Evolutionary conservation across 2,797 vertebrate species (phyloP), one percentile per base, ranked within the genome.

Genomic region (Synaphobranchus kaupii): DNA sequence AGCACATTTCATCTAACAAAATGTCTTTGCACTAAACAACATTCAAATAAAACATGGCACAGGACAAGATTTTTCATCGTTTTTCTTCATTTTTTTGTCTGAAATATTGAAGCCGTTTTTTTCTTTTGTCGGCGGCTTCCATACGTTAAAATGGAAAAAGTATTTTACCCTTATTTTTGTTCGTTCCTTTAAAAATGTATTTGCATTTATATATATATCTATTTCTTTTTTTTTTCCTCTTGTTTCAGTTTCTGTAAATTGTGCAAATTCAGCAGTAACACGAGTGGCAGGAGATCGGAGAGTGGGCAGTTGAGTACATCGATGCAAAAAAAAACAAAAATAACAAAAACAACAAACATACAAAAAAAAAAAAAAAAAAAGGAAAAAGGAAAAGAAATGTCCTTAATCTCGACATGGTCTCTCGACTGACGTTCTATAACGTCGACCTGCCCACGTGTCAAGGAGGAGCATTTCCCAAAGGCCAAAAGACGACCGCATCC

Each of bases 211-310:
- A 94, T 95, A 95, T 96, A 95, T 95, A 95, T 80, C 94, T 95
- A 95, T 96, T 92, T 96, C 92, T 95, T 76, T 34, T 73, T 20
- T 48, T 80, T 31, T 80, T 44, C 96, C 95, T 93, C 94, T 95
- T 95, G 94, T 95, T 94, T 95, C 93, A 92, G 94, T 96, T 95
- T 91, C 88, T 96, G 96, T 97, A 97, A 98, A 97, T 97, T 98
- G 98, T 98, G 98, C 98, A 98, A 98, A 98, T 97, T 97, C 96
- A 97, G 98, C 98, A 97, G 97, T 97, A 97, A 98, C 97, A 97
- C 97, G 96, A 97, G 96, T 96, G 96, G 95, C 93, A 93, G 96
- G 95, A 97, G 96, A 96, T 95, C 96, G 94, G 95, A 96, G 95
- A 96, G 95, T 94, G 94, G 95, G 94, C 95, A 95, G 95, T 96